Evolutionary conservation across 2,888 invertebrate genomes (phyloP), one percentile per base, ranked within the genome.

Genomic region (Drosophila cognata): DNA sequence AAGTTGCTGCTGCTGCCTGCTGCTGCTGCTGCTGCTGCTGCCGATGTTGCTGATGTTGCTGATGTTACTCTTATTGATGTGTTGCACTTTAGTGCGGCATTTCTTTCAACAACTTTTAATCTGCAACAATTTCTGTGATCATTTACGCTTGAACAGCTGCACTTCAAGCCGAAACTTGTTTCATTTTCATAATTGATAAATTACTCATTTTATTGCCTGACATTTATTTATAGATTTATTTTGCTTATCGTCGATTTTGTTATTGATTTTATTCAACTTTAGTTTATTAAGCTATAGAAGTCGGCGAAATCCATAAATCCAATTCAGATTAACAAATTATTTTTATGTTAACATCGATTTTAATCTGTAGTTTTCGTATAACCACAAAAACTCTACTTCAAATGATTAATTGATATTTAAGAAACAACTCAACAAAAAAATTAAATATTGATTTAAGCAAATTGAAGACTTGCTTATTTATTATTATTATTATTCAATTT

Each of bases 51-150:
- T 21, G 65, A 4, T 48, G 58, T 35, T 69, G 56, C 51, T 52
- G 65, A 65, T 58, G 79, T 56, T 80, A 71, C 74, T 79, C 80
- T 74, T 72, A 79, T 81, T 82, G 85, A 85, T 82, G 72, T 78
- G 81, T 69, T 81, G 81, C 84, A 70, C 21, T 68, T 77, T 80
- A 57, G 74, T 77, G 68, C 71, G 50, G 76, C 64, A 60, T 61
- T 65, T 73, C 56, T 62, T 65, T 63, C 69, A 64, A 70, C 79
- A 70, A 52, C 73, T 76, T 66, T 76, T 79, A 68, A 79, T 79
- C 68, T 69, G 73, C 62, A 55, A 65, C 64, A 59, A 70, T 77
- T 69, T 73, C 53, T 58, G 36, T 55, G 57, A 83, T 83, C 86
- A 71, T 82, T 75, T 65, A 83, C 73, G 72, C 72, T 63, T 48